phyloP scores from a whole-genome alignment of 2,888 invertebrate genomes.

The Eudasyphora cyanicolor region DNA sequence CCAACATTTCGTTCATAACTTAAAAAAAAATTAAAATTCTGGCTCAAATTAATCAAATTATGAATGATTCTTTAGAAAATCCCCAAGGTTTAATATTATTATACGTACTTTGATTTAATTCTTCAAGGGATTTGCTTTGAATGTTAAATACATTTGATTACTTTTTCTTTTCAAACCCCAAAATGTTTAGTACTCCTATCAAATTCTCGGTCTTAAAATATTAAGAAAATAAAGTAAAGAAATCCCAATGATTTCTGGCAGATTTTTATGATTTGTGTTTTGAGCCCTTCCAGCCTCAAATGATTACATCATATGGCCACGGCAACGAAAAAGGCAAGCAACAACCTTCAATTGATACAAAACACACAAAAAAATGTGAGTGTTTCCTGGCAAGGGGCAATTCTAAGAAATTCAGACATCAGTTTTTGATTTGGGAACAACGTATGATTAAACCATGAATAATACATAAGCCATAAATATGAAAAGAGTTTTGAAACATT shows the following conservation, averaged over 20 bases:
- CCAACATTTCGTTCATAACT: too few species aligned
- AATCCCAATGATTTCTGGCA: neutral
- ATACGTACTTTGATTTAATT: too few species aligned
- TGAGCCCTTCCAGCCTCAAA: neutral
- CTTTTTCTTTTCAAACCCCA: too few species aligned
- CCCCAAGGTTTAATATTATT: too few species aligned
- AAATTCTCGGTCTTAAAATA: too few species aligned
- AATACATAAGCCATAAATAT: slow-evolving; percentile 35
- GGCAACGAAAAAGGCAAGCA: neutral
- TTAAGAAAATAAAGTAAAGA: too few species aligned
- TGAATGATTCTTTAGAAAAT: too few species aligned
- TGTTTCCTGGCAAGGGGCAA: neutral
- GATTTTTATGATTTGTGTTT: neutral
- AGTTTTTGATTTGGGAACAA: slow-evolving; percentile 6
- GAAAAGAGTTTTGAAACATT: neutral
- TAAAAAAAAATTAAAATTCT: too few species aligned
- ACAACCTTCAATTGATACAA: slow-evolving; percentile 7
- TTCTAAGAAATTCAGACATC: neutral
- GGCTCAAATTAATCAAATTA: too few species aligned
- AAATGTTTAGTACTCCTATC: too few species aligned
- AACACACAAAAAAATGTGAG: neutral
- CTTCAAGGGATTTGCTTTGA: too few species aligned
- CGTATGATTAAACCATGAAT: slow-evolving; percentile 43
- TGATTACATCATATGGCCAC: neutral
- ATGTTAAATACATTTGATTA: too few species aligned